phyloP scores from a whole-genome alignment of 1,140 invertebrate genomes.

The Brachionus sp. region DNA sequence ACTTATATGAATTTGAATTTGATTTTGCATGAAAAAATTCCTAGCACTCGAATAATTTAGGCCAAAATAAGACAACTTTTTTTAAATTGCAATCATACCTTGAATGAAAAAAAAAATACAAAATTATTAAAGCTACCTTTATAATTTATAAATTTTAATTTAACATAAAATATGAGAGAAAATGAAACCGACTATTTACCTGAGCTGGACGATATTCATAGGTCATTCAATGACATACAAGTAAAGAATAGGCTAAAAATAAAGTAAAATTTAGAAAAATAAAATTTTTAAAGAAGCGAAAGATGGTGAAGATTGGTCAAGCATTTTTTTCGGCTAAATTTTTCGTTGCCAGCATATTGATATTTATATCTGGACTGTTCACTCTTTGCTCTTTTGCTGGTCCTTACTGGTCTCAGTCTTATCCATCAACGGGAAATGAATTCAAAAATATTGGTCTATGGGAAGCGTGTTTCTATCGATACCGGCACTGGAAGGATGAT shows the following conservation, averaged over 20 bases:
- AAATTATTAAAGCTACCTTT: background rate
- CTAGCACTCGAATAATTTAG: background rate
- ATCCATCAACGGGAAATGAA: slow-evolving; percentile 32
- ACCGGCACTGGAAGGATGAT: slow-evolving; percentile 46
- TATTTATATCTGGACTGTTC: slow-evolving; percentile 16
- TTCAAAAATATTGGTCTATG: slow-evolving; percentile 45
- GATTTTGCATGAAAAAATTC: too few relatives aligned
- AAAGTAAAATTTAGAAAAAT: background rate
- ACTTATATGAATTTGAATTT: too few relatives aligned
- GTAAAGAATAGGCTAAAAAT: slow-evolving; percentile 14
- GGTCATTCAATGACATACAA: slow-evolving; percentile 33
- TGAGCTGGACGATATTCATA: slow-evolving; percentile 24
- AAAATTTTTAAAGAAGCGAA: slow-evolving; percentile 4
- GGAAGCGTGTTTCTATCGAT: slow-evolving; percentile 43
- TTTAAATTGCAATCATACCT: slow-evolving; percentile 9
- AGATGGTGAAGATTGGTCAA: slow-evolving; percentile 39
- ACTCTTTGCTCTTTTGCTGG: slow-evolving; percentile 36
- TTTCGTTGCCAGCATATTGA: slow-evolving; percentile 31
- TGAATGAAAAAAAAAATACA: background rate
- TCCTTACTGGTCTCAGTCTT: slow-evolving; percentile 43
- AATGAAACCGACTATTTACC: background rate
- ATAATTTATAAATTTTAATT: background rate
- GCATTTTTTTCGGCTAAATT: slow-evolving; percentile 26
- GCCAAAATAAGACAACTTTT: slow-evolving; percentile 9
- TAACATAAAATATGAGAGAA: slow-evolving; percentile 42